Base-by-base conservation (phyloP, 1,140 invertebrate species). In the Metopolophium dirhodum region DNA sequence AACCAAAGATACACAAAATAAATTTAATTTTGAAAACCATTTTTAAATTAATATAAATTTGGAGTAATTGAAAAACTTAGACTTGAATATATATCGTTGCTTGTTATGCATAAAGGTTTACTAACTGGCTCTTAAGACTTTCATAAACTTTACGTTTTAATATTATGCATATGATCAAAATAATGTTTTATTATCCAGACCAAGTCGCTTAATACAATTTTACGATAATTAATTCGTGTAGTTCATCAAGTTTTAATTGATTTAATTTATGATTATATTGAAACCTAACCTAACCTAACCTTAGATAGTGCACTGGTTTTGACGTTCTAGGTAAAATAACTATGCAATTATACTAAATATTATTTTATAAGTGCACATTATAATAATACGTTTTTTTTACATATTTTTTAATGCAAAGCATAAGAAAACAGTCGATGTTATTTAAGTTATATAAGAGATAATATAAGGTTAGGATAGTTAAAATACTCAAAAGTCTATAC, bases 71-170 rank as follows among this genome's bases (percentile, higher is more conserved):
- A 61, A 68, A 90, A 90, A 90, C 89, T 68, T 90, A 68, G n/a
- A 45, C 61, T 22, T 90, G 26, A 57, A 88, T 51, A 35, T 37
- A 30, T 51, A 57, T 41, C 9, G 23, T 37, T 14, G 8, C 54
- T 4, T 68, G 37, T 30, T 45, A 45, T 68, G n/a, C 47, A 51
- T 88, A 35, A 35, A 35, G 14, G n/a, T 86, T 47, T 57, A 68
- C 37, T 23, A 35, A 45, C 37, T 68, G 7, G 11, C 23, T 77
- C n/a, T 35, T 77, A 68, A 45, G 54, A 68, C 54, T 90, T 41
- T 41, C 47, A 20, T n/a, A 90, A 68, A 90, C 89, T 90, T 90
- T 45, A 68, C 7, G 26, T 90, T 90, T 68, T 90, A 90, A 90
- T 90, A 26, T 54, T 86, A 90, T 68, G 54, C 89, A 61, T 68